Percentiles rank a stretch among this genome's conserved stretches.
phyloP scores from a whole-genome alignment of 2,113 vertebrate species.

The Spilogale gracilis region DNA sequence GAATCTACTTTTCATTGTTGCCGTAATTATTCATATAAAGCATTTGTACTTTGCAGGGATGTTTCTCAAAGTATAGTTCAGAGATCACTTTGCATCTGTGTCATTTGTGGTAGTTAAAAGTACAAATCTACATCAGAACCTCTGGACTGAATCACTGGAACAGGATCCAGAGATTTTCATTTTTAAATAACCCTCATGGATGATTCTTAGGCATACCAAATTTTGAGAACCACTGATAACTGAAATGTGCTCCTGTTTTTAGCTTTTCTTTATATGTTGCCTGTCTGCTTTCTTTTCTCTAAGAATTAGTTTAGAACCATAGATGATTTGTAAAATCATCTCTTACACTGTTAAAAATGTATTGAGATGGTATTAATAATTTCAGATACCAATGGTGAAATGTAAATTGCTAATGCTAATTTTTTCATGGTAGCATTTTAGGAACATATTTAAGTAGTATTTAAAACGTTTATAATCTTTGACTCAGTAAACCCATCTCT shows the following conservation, averaged over 20 bases:
- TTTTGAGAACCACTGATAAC: not conserved
- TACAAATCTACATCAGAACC: not conserved
- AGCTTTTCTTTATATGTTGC: not conserved
- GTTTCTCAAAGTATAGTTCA: not conserved
- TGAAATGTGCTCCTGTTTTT: not conserved
- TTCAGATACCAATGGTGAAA: not conserved
- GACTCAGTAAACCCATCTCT: not conserved
- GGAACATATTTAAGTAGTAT: not conserved
- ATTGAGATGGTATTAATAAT: not conserved
- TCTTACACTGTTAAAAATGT: not conserved
- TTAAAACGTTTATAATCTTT: constrained; percentile 20
- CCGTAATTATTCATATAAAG: not conserved
- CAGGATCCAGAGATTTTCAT: not conserved
- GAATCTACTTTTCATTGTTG: not conserved
- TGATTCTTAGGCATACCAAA: not conserved
- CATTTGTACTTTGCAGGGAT: not conserved
- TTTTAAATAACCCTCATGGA: not conserved
- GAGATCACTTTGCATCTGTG: not conserved
- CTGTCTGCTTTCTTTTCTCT: not conserved
- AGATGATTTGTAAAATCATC: constrained; percentile 5
- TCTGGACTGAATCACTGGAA: not conserved
- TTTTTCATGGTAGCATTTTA: constrained; percentile 40
- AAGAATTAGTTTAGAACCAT: not conserved
- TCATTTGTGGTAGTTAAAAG: not conserved
- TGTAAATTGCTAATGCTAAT: constrained; percentile 15